Percentiles rank a stretch among this genome's conserved stretches.
phyloP scores from a whole-genome alignment of 2,797 vertebrate species.

The Xiphorhynchus erythropygius region DNA sequence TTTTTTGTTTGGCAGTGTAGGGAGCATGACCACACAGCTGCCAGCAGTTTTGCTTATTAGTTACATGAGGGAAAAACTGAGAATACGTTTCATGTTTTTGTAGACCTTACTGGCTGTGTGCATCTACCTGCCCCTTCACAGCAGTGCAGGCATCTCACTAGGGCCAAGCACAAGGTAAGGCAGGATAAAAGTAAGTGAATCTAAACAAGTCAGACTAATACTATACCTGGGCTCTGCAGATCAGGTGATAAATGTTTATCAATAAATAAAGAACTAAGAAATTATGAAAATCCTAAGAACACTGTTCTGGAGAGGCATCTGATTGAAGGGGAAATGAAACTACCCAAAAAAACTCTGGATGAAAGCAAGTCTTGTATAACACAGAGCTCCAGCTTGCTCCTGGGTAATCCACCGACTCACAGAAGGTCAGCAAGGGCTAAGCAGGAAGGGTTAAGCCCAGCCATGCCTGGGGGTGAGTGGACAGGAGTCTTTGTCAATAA shows the following conservation, averaged over 20 bases:
- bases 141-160: neutral
- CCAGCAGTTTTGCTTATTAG: neutral
- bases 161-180: neutral
- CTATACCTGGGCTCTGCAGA: neutral
- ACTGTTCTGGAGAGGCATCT: neutral
- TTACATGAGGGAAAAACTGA: neutral
- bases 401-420: neutral
- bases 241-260: neutral
- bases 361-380: neutral
- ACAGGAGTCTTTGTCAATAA: neutral
- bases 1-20: neutral
- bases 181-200: neutral
- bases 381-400: neutral
- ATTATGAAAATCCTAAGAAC: neutral
- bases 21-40: neutral
- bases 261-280: neutral
- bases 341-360: neutral
- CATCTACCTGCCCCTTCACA: neutral
- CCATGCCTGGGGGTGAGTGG: neutral
- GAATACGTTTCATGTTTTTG: neutral
- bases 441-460: neutral
- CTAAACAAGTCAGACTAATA: neutral
- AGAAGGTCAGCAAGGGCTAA: neutral
- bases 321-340: neutral
- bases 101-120: neutral